Evolutionary conservation across 2,797 vertebrate species (phyloP).

Genomic region (Danio albolineatus): DNA sequence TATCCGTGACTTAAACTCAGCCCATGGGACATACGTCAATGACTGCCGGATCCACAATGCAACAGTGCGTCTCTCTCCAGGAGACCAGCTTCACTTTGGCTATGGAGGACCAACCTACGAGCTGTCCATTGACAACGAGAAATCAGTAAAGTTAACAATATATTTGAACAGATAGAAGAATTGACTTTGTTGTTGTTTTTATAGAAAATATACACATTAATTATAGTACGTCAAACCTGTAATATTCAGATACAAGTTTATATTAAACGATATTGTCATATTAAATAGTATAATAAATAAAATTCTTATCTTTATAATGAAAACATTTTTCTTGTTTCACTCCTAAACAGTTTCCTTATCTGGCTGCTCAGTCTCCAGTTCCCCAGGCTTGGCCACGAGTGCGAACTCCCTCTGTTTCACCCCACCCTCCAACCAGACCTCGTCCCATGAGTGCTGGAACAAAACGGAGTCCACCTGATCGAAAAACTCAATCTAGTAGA

Average conservation of each 20-base stretch:
- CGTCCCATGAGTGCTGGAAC: constrained; percentile 60
- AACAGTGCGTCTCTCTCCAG: constrained; percentile 73
- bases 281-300: background rate
- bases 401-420: background rate
- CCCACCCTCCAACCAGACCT: constrained; percentile 57
- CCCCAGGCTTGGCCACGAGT: constrained; percentile 12
- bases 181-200: background rate
- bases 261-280: background rate
- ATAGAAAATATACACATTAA: background rate
- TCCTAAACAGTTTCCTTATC: constrained; percentile 61
- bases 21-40: constrained; percentile 78
- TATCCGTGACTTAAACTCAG: constrained; percentile 80
- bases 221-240: background rate
- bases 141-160: constrained; percentile 64
- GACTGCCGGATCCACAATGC: constrained; percentile 83
- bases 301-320: background rate
- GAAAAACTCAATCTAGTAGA: constrained; percentile 23
- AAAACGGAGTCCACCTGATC: constrained; percentile 26
- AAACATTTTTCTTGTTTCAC: background rate
- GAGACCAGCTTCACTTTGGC: constrained; percentile 79
- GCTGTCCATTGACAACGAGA: constrained; percentile 69
- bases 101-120: constrained; percentile 68
- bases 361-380: constrained; percentile 43
- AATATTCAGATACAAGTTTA: background rate
- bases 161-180: constrained; percentile 10